Evolutionary conservation across 23 tunicate species (phyloP), one percentile per base, ranked within the genome.

Genomic region (Corella eumyota): DNA sequence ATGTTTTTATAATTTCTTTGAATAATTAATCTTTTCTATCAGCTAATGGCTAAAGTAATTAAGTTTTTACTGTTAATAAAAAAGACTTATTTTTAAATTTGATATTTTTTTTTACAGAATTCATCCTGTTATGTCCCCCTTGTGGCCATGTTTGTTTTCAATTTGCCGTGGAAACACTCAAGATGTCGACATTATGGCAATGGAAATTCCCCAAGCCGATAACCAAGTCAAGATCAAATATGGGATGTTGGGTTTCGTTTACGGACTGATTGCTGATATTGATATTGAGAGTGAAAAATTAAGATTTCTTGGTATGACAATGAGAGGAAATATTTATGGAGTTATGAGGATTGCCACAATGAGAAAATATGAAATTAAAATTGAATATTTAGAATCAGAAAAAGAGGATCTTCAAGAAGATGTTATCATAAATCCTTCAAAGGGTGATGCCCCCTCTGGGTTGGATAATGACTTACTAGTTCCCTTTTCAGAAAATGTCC

Each of bases 221-320:
- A 53, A 64, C 22, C 28, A 34, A 46, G 60, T 50, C 2, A 60
- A 49, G 45, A 32, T 58, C 21, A 20, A 13, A 34, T 88, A 78
- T 50, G 70, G 81, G 1, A 26, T 82, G 34, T 40, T 92, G 40
- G 85, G 81, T 3, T 34, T 67, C 35, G 71, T 72, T 13, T 31
- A 61, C 15, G 98, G 98, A n/a, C 49, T 92, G 21, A 76, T 92
- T 26, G 64, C 98, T 35, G 98, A 92, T 50, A 74, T 82, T 66
- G 98, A 92, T 60, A 83, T 92, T 33, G 92, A 92, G 45, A 65
- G 85, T 54, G 98, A 92, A 66, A 45, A 36, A 27, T 29, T 92
- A 6, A 70, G 98, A 17, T 64, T 35, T 56, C 34, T 92, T 2
- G 98, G 98, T 4, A 71, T 71, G 20, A 52, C 34, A 23, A 4